Evolutionary conservation across 2,797 vertebrate genomes (phyloP).

Genomic region (Chrosomus eos): DNA sequence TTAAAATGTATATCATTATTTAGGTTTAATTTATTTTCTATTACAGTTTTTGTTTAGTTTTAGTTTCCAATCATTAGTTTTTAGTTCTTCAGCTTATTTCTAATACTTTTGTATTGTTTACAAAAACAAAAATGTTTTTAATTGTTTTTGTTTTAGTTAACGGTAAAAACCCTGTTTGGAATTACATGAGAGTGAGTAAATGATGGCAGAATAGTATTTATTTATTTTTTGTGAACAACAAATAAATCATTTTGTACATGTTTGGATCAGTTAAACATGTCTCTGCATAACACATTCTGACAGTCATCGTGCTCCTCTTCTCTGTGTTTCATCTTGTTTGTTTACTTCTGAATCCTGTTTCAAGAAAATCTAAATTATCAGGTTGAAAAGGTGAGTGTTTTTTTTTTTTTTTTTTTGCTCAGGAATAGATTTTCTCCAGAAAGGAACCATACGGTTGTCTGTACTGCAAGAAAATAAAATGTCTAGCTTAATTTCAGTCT

Average conservation of each 20-base stretch:
- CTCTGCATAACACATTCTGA: background rate
- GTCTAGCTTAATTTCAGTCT: background rate
- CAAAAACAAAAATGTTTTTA: background rate
- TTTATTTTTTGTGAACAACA: background rate
- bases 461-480: background rate
- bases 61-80: background rate
- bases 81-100: background rate
- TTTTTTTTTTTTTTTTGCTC: background rate
- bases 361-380: background rate
- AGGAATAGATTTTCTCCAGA: background rate
- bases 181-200: background rate
- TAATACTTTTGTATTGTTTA: background rate
- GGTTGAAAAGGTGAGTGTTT: background rate
- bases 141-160: background rate
- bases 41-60: background rate
- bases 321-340: background rate
- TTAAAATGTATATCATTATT: background rate
- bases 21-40: background rate
- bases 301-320: background rate
- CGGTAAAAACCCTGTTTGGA: background rate
- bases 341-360: background rate
- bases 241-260: background rate
- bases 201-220: background rate
- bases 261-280: constrained; percentile 1
- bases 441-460: background rate